Conservation (phyloP, 2,113 vertebrate genomes). For the Atherinomorus stipes region DNA sequence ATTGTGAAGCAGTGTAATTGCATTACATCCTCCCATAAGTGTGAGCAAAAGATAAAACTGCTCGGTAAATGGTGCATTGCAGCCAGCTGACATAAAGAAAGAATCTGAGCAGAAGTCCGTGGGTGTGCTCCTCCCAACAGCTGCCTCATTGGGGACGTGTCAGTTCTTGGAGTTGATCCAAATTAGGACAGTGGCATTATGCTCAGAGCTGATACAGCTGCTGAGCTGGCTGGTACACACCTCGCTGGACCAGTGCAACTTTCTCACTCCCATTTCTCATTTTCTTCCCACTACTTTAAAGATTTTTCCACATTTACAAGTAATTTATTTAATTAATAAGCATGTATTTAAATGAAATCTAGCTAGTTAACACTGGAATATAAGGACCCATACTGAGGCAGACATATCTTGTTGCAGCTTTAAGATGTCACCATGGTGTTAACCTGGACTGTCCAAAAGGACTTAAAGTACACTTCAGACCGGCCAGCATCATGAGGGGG, state of each 20-base stretch:
- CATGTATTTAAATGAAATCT: slow-evolving; percentile 8
- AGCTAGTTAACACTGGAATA: background rate
- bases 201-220: slow-evolving; percentile 7
- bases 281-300: background rate
- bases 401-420: too few relatives aligned
- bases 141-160: slow-evolving; percentile 41
- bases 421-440: too few relatives aligned
- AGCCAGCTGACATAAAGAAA: slow-evolving; percentile 30
- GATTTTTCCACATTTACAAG: too few relatives aligned
- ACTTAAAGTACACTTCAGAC: too few relatives aligned
- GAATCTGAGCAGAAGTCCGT: slow-evolving; percentile 34
- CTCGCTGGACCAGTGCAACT: background rate
- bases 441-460: too few relatives aligned
- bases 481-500: too few relatives aligned
- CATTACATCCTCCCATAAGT: slow-evolving; percentile 23
- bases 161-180: slow-evolving; percentile 49
- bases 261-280: background rate
- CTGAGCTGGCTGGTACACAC: slow-evolving; percentile 19
- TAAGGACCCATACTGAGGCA: background rate
- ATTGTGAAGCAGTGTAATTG: slow-evolving; percentile 35
- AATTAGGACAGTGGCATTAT: slow-evolving; percentile 37
- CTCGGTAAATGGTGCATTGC: slow-evolving; percentile 46
- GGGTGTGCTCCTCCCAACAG: slow-evolving; percentile 26
- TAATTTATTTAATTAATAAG: background rate
- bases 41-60: slow-evolving; percentile 21